A percentile compares a stretch with the other conserved stretches of the same genome.
Evolutionary conservation across 2,113 vertebrate species (phyloP).

Genomic region (Suncus etruscus): DNA sequence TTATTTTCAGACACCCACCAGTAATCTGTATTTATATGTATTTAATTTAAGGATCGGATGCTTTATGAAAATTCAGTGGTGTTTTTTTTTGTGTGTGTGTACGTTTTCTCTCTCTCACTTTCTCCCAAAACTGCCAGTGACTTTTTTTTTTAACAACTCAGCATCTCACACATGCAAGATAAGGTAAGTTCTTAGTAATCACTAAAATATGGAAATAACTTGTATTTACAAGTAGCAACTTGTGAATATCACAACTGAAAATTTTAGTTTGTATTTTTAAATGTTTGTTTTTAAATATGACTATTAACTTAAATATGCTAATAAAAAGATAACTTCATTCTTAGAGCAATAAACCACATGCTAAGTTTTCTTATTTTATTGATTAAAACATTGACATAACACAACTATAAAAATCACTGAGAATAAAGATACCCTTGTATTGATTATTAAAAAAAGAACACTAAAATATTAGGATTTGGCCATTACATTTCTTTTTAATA

Average conservation of each 20-base stretch:
- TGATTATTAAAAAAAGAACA: slow-evolving; percentile 22
- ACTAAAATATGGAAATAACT: neutral
- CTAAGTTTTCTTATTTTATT: slow-evolving; percentile 34
- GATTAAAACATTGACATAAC: slow-evolving; percentile 20
- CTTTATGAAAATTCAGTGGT: slow-evolving; percentile 86
- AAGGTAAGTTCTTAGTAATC: slow-evolving; percentile 84
- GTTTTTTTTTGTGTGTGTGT: slow-evolving; percentile 42
- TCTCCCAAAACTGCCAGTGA: too few species aligned
- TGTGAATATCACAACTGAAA: neutral
- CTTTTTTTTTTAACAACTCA: too few species aligned
- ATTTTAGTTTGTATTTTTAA: neutral
- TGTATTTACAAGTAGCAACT: neutral
- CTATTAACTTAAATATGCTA: slow-evolving; percentile 21
- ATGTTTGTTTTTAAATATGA: neutral
- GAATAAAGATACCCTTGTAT: slow-evolving; percentile 57
- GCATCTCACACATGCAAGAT: neutral
- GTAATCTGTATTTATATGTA: slow-evolving; percentile 85
- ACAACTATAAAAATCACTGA: slow-evolving; percentile 47
- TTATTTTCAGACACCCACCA: slow-evolving; percentile 87
- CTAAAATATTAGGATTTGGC: slow-evolving; percentile 51
- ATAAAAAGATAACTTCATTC: slow-evolving; percentile 7
- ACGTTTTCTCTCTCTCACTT: too few species aligned
- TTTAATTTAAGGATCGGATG: slow-evolving; percentile 79
- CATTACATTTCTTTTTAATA: slow-evolving; percentile 55
- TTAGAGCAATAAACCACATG: slow-evolving; percentile 28